Conservation (phyloP, 2,888 invertebrate genomes). For the Drosophila yooni region DNA sequence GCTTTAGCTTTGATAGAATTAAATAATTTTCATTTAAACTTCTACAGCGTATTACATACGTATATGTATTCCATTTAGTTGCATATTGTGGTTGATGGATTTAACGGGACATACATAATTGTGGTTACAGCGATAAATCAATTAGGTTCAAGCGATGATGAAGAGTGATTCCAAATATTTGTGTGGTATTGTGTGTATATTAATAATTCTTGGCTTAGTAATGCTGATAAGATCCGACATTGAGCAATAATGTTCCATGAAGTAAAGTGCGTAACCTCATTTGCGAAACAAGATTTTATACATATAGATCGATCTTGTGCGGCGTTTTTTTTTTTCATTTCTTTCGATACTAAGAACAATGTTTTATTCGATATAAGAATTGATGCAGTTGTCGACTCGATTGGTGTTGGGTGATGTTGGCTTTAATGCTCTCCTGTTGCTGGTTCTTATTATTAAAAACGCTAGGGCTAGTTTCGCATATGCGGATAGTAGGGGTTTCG, state of each 20-base stretch:
- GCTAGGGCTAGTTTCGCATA: slow-evolving; percentile 45
- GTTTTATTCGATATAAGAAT: slow-evolving; percentile 4
- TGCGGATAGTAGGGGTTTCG: slow-evolving; percentile 32
- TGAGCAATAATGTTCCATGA: slow-evolving; percentile 39
- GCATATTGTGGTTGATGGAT: slow-evolving; percentile 27
- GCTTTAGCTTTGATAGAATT: slow-evolving; percentile 18
- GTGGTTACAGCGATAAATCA: slow-evolving; percentile 41
- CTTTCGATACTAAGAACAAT: slow-evolving; percentile 11
- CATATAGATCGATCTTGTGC: slow-evolving; percentile 20
- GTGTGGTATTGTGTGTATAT: slow-evolving; percentile 18
- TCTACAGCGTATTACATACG: slow-evolving; percentile 25
- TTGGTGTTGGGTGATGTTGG: slow-evolving; percentile 8
- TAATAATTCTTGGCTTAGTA: slow-evolving; percentile 38
- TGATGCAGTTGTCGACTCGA: slow-evolving; percentile 13
- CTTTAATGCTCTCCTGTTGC: slow-evolving; percentile 14
- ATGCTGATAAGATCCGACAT: slow-evolving; percentile 36
- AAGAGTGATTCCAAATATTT: slow-evolving; percentile 36
- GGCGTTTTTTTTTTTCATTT: neutral
- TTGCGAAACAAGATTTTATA: slow-evolving; percentile 20
- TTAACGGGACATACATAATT: slow-evolving; percentile 26
- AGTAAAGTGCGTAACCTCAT: slow-evolving; percentile 14
- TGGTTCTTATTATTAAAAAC: slow-evolving; percentile 36
- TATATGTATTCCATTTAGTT: slow-evolving; percentile 35
- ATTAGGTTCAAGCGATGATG: slow-evolving; percentile 33
- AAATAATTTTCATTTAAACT: slow-evolving; percentile 19